Evolutionary conservation across 2,797 vertebrate species (phyloP), one percentile per base, ranked within the genome.

Genomic region (Urophycis tenuis): DNA sequence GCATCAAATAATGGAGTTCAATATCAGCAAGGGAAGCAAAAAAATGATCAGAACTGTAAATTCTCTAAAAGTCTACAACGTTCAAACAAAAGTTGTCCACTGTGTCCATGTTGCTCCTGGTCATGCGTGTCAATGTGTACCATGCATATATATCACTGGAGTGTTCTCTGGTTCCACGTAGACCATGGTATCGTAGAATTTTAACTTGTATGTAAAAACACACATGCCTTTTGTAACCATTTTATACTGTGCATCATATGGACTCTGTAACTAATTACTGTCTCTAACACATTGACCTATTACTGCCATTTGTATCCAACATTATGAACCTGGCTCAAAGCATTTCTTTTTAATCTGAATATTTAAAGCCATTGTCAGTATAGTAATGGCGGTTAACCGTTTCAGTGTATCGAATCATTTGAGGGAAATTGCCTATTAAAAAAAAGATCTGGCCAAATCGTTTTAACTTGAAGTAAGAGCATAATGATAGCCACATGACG

Each of bases 141-240:
- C 49, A 73, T 73, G 74, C 81, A 83, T 78, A 79, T 81, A 76
- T 83, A 88, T 84, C 86, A 89, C 88, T 90, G 83, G 83, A 89
- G 82, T 85, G 34, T 76, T 85, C 78, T 82, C 80, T 80, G 77
- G 75, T 81, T 88, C 64, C 41, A 34, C 82, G 80, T 85, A 85
- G 83, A 81, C 80, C 79, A 88, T 85, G 85, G 78, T 89, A 82
- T 82, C 87, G 80, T 90, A 90, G 89, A 88, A 88, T 88, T 89
- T 91, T 82, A 87, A 84, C 85, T 87, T 88, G 85, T 92, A 90
- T 91, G 79, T 91, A 89, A 90, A 67, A 90, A 92, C 90, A 93
- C 89, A 88, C 89, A 91, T 92, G 91, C 91, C 92, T 93, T 94
- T 93, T 92, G 87, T 93, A 92, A 91, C 88, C 89, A 90, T 93